Conservation (phyloP, 2,888 invertebrate species). For the Callimorpha dominula region DNA sequence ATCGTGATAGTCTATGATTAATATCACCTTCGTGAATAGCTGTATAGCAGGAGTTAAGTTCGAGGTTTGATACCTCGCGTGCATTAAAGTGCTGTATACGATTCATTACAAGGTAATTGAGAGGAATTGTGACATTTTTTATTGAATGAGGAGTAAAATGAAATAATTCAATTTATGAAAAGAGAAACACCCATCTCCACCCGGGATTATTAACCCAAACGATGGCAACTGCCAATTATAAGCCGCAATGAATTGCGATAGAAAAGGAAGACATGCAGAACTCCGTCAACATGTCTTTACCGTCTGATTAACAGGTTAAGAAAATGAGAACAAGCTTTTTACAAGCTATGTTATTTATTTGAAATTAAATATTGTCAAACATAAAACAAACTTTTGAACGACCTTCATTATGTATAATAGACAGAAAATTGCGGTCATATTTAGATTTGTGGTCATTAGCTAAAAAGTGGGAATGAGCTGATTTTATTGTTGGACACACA, state of each 20-base stretch:
- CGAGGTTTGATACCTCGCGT: slow-evolving; percentile 3
- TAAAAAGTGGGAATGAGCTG: slow-evolving; percentile 12
- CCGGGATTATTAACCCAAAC: too few species aligned
- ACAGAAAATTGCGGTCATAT: too few species aligned
- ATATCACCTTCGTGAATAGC: slow-evolving; percentile 7
- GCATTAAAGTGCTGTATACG: neutral
- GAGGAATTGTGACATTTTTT: neutral
- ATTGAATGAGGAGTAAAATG: neutral
- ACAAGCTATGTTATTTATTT: too few species aligned
- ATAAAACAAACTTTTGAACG: too few species aligned
- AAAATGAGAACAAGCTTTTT: too few species aligned
- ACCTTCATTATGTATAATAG: too few species aligned
- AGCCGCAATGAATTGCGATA: neutral
- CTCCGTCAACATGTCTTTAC: neutral
- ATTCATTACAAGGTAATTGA: slow-evolving; percentile 2
- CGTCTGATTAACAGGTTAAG: too few species aligned
- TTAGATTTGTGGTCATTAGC: too few species aligned
- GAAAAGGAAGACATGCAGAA: neutral
- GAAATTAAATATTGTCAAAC: too few species aligned
- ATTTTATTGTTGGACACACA: slow-evolving; percentile 2
- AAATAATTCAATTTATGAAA: too few species aligned
- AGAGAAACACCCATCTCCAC: too few species aligned
- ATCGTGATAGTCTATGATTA: neutral
- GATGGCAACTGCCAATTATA: too few species aligned
- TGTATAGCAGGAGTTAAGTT: neutral